Evolutionary conservation across 2,888 invertebrate species (phyloP), one percentile per base, ranked within the genome.

Genomic region (Anoplius nigerrimus): DNA sequence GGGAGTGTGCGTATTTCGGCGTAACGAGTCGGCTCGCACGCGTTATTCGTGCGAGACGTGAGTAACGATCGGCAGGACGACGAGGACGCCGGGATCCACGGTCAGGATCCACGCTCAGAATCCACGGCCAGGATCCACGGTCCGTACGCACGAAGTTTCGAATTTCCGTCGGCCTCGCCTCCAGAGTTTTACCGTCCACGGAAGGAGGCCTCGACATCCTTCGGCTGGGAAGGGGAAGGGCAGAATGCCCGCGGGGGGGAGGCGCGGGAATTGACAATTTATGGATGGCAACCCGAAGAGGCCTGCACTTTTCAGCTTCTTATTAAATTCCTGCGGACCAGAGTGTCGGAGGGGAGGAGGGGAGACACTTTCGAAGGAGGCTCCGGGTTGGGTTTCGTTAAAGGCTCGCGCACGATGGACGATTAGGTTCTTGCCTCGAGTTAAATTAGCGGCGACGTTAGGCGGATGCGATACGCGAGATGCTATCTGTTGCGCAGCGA

Each of bases 201-300:
- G 67, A 77, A 77, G 67, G 60, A 48, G 16, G 52, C 52, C 20
- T 2, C 15, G 52, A 52, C 13, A 52, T 55, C 42, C 15, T 34
- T 34, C 51, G 20, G 48, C 48, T 16, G 48, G 15, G 52, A 57
- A 55, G 22, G 51, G 55, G 34, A 61, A 64, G 43, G 62, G 58
- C 22, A 53, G 42, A 18, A 57, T 27, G 57, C 34, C 21, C 55
- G 60, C 68, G 66, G 58, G 48, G 48, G 18, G 48, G 48, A 48
- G 6, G 13, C n/a, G 1, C n/a, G 48, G 77, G 82, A 84, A 85
- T 85, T 76, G 76, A 73, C 81, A 83, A 85, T 85, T 86, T 85
- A 85, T 83, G 84, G 75, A 80, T 34, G 11, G 78, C 74, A 79
- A 74, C 70, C 16, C 56, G 61, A 46, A 24, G 57, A 58, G 51